Percentiles rank a stretch among this genome's conserved stretches.
phyloP scores from a whole-genome alignment of 35 echinoderm and acorn worm genomes.

The Amphiura filiformis region DNA sequence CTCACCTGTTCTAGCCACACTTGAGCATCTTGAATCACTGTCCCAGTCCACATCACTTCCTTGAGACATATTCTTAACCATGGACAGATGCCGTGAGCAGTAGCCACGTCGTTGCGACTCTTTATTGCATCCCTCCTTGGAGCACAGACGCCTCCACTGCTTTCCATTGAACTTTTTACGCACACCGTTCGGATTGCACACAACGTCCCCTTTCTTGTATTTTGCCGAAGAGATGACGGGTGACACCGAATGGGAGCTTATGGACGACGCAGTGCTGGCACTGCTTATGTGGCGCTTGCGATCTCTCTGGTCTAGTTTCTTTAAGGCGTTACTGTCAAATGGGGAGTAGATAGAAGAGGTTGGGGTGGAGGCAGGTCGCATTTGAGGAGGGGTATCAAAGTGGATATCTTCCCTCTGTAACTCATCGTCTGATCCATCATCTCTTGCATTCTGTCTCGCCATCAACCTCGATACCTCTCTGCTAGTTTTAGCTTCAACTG shows the following conservation, averaged over 20 bases:
- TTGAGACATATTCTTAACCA: slow-evolving; percentile 70
- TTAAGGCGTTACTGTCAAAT: slow-evolving; percentile 29
- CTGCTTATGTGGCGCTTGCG: slow-evolving; percentile 78
- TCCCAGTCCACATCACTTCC: slow-evolving; percentile 89
- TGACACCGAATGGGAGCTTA: slow-evolving; percentile 55
- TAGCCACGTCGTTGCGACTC: slow-evolving; percentile 96
- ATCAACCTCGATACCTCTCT: neutral
- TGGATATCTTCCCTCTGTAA: slow-evolving; percentile 74
- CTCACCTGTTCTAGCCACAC: slow-evolving; percentile 52
- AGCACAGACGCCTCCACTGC: slow-evolving; percentile 93
- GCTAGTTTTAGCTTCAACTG: neutral
- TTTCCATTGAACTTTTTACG: slow-evolving; percentile 98
- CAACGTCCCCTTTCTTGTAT: slow-evolving; percentile 92
- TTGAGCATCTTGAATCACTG: slow-evolving; percentile 82
- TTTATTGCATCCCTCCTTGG: slow-evolving; percentile 93
- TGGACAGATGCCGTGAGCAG: slow-evolving; percentile 96
- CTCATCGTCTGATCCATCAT: slow-evolving; percentile 81
- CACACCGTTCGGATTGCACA: slow-evolving; percentile 88
- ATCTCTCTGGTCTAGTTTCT: slow-evolving; percentile 2
- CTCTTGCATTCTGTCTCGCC: slow-evolving; percentile 28
- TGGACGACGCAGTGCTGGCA: slow-evolving; percentile 76
- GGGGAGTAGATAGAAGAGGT: slow-evolving; percentile 35
- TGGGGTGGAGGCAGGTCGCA: slow-evolving; percentile 19
- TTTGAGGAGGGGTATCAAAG: slow-evolving; percentile 45
- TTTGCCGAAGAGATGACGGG: slow-evolving; percentile 66